Percentiles rank a stretch among this genome's conserved stretches.
Evolutionary conservation across 2,797 vertebrate species (phyloP).

Genomic region (Pipistrellus pipistrellus): DNA sequence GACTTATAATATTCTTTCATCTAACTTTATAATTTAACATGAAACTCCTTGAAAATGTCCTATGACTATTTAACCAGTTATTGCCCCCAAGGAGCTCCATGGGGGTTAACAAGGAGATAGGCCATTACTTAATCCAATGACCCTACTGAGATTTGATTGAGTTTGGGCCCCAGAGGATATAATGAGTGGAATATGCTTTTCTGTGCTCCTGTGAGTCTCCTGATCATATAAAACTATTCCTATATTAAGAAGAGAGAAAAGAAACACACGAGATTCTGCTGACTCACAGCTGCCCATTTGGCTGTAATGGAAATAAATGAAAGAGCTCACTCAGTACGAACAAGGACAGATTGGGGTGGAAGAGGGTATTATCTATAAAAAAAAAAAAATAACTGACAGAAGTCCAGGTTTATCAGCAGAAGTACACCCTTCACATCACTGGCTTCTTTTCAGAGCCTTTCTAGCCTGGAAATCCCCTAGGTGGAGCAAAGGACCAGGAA

Average conservation of each 20-base stretch:
- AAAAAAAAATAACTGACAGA: neutral
- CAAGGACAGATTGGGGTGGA: neutral
- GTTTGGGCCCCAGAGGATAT: conserved; percentile 51
- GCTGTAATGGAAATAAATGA: conserved; percentile 52
- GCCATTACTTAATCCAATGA: conserved; percentile 55
- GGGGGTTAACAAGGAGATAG: conserved; percentile 17
- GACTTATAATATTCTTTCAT: neutral
- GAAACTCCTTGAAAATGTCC: conserved; percentile 41
- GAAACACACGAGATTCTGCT: conserved; percentile 28
- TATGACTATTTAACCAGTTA: conserved; percentile 50
- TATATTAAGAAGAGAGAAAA: conserved; percentile 59
- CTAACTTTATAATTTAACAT: conserved; percentile 42
- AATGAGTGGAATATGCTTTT: conserved; percentile 56
- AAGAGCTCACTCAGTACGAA: conserved; percentile 25
- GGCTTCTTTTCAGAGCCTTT: neutral
- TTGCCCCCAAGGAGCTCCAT: conserved; percentile 41
- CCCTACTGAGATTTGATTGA: conserved; percentile 17
- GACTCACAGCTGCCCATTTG: conserved; percentile 29
- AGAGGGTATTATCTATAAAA: neutral
- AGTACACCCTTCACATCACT: neutral
- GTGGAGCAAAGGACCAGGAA: conserved; percentile 68
- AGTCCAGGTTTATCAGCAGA: conserved; percentile 19
- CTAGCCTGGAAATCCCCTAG: conserved; percentile 72
- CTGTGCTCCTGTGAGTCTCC: neutral
- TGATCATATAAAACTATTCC: conserved; percentile 37